Evolutionary conservation across 2,888 invertebrate genomes (phyloP).

Genomic region (Melanotus villosus): DNA sequence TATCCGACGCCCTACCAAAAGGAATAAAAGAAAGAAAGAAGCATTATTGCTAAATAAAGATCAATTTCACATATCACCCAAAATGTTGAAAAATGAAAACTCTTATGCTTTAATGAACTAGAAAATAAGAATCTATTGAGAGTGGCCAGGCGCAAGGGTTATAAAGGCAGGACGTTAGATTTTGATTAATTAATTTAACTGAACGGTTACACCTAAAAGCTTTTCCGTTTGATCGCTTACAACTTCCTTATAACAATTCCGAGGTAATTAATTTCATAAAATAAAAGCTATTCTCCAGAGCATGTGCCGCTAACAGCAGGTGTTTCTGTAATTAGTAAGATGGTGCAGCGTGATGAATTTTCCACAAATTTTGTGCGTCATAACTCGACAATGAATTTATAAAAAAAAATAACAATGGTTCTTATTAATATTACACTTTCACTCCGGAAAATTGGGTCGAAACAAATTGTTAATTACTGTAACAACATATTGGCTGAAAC

Average conservation of each 20-base stretch:
- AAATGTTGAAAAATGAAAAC: too few relatives aligned
- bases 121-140: too few relatives aligned
- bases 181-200: slow-evolving; percentile 35
- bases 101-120: too few relatives aligned
- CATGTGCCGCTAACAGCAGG: slow-evolving; percentile 37
- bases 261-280: slow-evolving; percentile 37
- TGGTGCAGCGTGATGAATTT: slow-evolving; percentile 31
- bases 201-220: slow-evolving; percentile 34
- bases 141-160: too few relatives aligned
- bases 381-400: neutral
- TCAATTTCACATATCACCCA: too few relatives aligned
- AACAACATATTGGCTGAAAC: too few relatives aligned
- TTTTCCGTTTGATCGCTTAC: slow-evolving; percentile 29
- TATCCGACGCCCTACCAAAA: too few relatives aligned
- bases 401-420: neutral
- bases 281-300: slow-evolving; percentile 28
- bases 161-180: neutral
- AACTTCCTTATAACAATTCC: slow-evolving; percentile 33
- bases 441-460: too few relatives aligned
- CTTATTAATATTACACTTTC: too few relatives aligned
- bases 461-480: too few relatives aligned
- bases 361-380: neutral
- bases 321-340: slow-evolving; percentile 31
- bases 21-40: too few relatives aligned
- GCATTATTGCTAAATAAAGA: too few relatives aligned